These are phyloP conservation scores for Intellagama lesueurii DNA, from an alignment of 2,797 vertebrate genomes.

Conservation along the genomic window DNA sequence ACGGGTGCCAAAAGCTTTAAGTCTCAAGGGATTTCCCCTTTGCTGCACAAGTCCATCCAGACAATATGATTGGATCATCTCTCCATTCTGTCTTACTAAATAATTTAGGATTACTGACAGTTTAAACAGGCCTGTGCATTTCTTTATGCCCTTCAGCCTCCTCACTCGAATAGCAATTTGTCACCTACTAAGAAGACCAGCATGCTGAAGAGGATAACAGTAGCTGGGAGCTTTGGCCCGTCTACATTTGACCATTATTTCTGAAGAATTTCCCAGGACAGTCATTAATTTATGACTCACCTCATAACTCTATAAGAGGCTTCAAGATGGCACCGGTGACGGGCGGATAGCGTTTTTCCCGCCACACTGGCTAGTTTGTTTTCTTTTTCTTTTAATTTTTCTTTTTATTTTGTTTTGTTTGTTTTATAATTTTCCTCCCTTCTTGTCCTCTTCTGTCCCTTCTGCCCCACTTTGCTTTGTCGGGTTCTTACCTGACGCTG, in stretches of 20 bases:
- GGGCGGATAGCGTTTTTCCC: too few relatives aligned
- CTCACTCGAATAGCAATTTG: neutral
- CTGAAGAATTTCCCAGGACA: neutral
- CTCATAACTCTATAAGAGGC: neutral
- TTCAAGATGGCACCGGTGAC: too few relatives aligned
- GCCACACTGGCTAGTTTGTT: too few relatives aligned
- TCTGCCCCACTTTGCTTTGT: too few relatives aligned
- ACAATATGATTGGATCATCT: neutral
- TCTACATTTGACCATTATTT: neutral
- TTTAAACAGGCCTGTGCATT: neutral
- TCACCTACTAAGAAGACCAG: neutral
- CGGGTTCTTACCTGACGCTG: too few relatives aligned
- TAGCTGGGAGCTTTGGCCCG: neutral
- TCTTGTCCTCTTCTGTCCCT: too few relatives aligned
- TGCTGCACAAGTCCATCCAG: constrained; percentile 6
- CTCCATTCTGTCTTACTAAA: neutral
- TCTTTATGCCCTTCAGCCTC: neutral
- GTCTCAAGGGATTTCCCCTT: constrained; percentile 1
- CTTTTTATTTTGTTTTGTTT: too few relatives aligned
- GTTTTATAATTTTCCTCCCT: too few relatives aligned
- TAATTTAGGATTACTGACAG: neutral
- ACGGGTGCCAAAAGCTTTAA: neutral
- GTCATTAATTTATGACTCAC: neutral
- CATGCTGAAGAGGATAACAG: neutral
- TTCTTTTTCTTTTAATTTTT: too few relatives aligned